Evolutionary conservation across 2,113 vertebrate species (phyloP).

Genomic region (Lampris megalopsis): DNA sequence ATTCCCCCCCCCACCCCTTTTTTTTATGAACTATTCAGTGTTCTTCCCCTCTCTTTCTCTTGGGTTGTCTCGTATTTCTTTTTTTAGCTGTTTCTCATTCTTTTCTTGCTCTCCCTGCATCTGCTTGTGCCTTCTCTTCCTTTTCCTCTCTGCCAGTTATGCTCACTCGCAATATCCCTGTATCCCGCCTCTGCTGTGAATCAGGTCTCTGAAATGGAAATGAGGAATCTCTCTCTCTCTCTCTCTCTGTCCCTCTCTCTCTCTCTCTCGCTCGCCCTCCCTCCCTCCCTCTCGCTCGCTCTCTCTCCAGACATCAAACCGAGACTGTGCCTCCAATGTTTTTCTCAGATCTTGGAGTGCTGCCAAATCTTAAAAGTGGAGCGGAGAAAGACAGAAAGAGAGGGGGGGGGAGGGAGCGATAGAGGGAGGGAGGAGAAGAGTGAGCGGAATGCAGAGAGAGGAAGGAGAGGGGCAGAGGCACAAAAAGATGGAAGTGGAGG

Average conservation of each 20-base stretch:
- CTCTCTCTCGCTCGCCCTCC: constrained; percentile 61
- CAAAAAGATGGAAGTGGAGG: constrained; percentile 66
- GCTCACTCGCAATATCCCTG: constrained; percentile 52
- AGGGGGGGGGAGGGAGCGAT: constrained; percentile 69
- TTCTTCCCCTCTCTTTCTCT: not conserved
- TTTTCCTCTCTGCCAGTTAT: constrained; percentile 50
- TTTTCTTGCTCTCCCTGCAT: constrained; percentile 22
- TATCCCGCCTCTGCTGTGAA: constrained; percentile 62
- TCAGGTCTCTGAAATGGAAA: constrained; percentile 80
- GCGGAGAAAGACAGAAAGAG: constrained; percentile 67
- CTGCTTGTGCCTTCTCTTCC: constrained; percentile 29
- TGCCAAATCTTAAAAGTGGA: constrained; percentile 86
- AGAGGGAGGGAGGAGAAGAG: constrained; percentile 64
- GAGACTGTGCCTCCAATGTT: constrained; percentile 85
- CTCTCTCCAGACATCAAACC: constrained; percentile 85
- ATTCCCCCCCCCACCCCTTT: not conserved
- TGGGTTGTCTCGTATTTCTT: constrained; percentile 27
- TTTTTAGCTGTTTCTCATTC: constrained; percentile 48
- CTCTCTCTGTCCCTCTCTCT: not conserved
- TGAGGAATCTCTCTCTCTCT: constrained; percentile 53
- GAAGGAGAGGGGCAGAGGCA: constrained; percentile 70
- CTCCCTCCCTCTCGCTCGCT: constrained; percentile 57
- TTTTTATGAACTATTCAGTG: not conserved
- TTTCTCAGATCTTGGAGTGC: constrained; percentile 83
- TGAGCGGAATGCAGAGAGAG: constrained; percentile 71